Percentiles rank a stretch among this genome's conserved stretches.
phyloP scores from a whole-genome alignment of 2,113 vertebrate species.

The Serilophus lunatus region DNA sequence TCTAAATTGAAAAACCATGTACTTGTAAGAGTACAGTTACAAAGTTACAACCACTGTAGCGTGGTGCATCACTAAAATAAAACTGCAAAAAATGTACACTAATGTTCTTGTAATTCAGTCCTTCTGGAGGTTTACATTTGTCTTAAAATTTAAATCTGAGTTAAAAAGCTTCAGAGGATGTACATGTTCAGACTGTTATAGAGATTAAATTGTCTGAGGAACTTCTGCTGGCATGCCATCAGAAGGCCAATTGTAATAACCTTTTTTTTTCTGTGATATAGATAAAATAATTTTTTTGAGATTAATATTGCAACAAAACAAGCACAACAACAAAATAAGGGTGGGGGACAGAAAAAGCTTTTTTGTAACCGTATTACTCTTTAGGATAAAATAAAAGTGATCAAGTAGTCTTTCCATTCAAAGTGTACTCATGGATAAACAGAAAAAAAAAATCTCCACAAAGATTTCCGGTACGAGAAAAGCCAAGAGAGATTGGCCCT shows the following conservation, averaged over 20 bases:
- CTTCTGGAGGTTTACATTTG: background rate
- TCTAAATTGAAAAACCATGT: background rate
- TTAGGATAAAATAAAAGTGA: background rate
- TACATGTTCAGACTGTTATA: background rate
- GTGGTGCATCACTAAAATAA: background rate
- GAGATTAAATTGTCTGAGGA: background rate
- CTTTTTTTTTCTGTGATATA: too few species aligned
- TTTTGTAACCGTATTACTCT: background rate
- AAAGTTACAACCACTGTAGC: background rate
- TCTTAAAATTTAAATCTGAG: background rate
- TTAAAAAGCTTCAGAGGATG: background rate
- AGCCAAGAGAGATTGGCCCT: background rate
- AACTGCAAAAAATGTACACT: background rate
- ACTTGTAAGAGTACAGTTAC: background rate
- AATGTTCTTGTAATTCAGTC: background rate
- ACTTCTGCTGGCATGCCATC: background rate
- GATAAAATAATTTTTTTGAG: too few species aligned
- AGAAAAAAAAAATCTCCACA: background rate
- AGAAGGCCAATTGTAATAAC: background rate
- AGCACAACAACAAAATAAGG: background rate
- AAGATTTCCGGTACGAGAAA: slow-evolving; percentile 10
- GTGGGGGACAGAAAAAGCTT: background rate
- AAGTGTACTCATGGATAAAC: background rate
- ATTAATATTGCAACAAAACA: background rate
- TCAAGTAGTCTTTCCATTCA: background rate